Conservation (phyloP, 2,888 invertebrate genomes). For the Eurytoma adleriae region DNA sequence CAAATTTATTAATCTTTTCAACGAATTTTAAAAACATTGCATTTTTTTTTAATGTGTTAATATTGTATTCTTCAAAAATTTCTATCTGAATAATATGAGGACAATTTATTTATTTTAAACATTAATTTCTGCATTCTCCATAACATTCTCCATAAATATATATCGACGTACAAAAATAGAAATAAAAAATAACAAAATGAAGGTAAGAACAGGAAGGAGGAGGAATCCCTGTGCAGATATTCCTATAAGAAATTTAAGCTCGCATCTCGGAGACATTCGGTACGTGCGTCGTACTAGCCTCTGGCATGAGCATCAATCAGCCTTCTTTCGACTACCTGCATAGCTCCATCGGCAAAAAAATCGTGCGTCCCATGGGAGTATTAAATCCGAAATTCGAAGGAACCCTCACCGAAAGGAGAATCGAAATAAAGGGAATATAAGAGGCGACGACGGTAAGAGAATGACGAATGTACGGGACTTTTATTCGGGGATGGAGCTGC, state of each 20-base stretch:
- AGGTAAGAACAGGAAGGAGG: too few relatives aligned
- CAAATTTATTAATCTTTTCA: too few relatives aligned
- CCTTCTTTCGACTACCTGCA: not conserved
- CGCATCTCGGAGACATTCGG: not conserved
- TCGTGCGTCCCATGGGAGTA: constrained; percentile 22
- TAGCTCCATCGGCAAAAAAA: not conserved
- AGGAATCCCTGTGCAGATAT: too few relatives aligned
- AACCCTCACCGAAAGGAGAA: not conserved
- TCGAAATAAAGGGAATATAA: constrained; percentile 14
- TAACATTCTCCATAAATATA: too few relatives aligned
- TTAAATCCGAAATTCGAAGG: constrained; percentile 37
- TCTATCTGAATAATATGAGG: too few relatives aligned
- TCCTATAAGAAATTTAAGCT: constrained; percentile 4
- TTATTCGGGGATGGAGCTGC: constrained; percentile 13
- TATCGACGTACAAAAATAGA: too few relatives aligned
- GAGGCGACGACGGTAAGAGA: constrained; percentile 26
- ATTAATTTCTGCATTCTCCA: too few relatives aligned
- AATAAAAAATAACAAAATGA: too few relatives aligned
- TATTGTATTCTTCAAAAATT: too few relatives aligned
- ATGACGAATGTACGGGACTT: constrained; percentile 41
- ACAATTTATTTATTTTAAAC: too few relatives aligned
- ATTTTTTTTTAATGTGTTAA: too few relatives aligned
- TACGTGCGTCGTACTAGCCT: not conserved
- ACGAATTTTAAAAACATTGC: too few relatives aligned
- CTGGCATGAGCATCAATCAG: constrained; percentile 40